Evolutionary conservation across 53 echinoderm and acorn worm genomes (phyloP), one percentile per base, ranked within the genome.

Genomic region (Hippasteria phrygiana): DNA sequence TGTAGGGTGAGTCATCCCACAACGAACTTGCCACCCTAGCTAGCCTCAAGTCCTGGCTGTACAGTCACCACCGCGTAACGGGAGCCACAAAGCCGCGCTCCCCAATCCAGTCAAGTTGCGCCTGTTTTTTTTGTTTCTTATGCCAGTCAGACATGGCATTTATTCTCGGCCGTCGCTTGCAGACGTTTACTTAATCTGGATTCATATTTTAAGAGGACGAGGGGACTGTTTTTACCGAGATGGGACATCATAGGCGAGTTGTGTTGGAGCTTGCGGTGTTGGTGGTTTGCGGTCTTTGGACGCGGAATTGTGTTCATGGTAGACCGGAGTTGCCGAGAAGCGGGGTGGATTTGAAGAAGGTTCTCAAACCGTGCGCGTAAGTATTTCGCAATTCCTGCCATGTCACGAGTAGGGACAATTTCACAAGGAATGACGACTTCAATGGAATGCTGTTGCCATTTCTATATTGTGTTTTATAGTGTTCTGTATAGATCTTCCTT

Each of bases 41-140:
- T 11, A 4, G 34, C 5, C 40, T 24, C 40, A 4, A 41, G 41
- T 42, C 9, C n/a, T n/a, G 20, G 20, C 11, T 59, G 72, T 72
- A 72, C 72, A 72, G 20, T 72, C 72, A 72, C 36, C 43, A 42
- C 22, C 12, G 40, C 42, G 72, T 42, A 41, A 41, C 72, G 72
- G 72, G 72, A 42, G 26, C 59, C 26, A 45, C 17, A 10, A 38
- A 33, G 39, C 48, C 14, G 8, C 48, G 8, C 48, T 32, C 32
- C 65, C 65, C 65, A 29, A 7, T 16, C 69, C 22, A 35, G 2
- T 63, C 69, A 34, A 67, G 36, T 37, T 35, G 35, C 69, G 14
- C 36, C 36, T 33, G 69, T 35, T 14, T 4, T 37, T 33, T 37
- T 33, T 14, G 4, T 16, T 34, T 3, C 69, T 10, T 7, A 48